A percentile compares a stretch with the other conserved stretches of the same genome.
Conservation (phyloP, 2,113 vertebrate species). For the Nipponia nippon region DNA sequence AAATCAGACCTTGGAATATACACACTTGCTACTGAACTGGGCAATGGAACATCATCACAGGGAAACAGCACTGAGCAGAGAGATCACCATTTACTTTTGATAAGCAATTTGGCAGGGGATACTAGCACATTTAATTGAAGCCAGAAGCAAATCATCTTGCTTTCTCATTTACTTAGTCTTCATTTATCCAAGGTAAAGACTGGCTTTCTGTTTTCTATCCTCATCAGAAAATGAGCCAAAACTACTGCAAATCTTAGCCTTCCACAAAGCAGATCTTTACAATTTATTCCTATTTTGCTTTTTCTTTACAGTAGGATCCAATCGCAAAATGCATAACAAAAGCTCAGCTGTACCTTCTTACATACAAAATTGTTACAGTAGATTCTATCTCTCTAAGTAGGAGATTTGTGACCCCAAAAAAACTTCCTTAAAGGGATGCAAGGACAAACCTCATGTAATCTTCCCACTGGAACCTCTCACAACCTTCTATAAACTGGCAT, state of each 20-base stretch:
- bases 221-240: not conserved
- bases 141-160: not conserved
- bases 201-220: not conserved
- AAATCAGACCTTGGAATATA: not conserved
- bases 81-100: not conserved
- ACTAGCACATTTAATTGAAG: not conserved
- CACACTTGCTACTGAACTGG: not conserved
- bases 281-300: not conserved
- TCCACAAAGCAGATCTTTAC: not conserved
- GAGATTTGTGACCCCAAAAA: not conserved
- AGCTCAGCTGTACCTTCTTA: not conserved
- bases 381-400: not conserved
- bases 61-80: not conserved
- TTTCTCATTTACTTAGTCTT: not conserved
- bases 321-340: not conserved
- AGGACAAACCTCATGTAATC: not conserved
- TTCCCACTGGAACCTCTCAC: not conserved
- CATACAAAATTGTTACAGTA: not conserved
- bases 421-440: not conserved
- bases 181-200: not conserved
- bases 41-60: not conserved
- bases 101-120: not conserved
- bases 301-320: not conserved
- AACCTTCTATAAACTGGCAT: not conserved
- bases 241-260: not conserved